A percentile compares a stretch with the other conserved stretches of the same genome.
Conservation (phyloP, 2,888 invertebrate genomes). For the Leucoma salicis region DNA sequence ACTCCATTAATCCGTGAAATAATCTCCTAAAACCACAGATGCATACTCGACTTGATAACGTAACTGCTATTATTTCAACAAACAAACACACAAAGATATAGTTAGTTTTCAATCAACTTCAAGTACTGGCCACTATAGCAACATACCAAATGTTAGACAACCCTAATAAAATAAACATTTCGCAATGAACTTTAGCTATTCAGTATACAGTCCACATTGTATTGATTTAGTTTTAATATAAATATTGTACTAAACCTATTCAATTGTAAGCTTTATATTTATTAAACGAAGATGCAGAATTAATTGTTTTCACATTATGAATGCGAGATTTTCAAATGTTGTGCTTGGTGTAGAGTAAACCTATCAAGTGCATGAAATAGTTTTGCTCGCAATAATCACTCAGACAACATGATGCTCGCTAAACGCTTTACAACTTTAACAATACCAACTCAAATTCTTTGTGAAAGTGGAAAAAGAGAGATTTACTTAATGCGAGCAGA, state of each 20-base stretch:
- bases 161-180: neutral
- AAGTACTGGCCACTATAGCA: slow-evolving; percentile 44
- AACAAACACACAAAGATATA: slow-evolving; percentile 67
- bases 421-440: too few species aligned
- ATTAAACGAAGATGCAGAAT: slow-evolving; percentile 6
- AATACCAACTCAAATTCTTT: too few species aligned
- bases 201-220: slow-evolving; percentile 10
- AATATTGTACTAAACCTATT: neutral
- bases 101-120: slow-evolving; percentile 75
- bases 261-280: neutral
- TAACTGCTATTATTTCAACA: slow-evolving; percentile 65
- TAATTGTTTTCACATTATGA: neutral
- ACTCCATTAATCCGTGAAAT: slow-evolving; percentile 10
- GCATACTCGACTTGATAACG: slow-evolving; percentile 59
- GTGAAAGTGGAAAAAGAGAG: too few species aligned
- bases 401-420: neutral
- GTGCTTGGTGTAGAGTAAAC: slow-evolving; percentile 44
- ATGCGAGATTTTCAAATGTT: slow-evolving; percentile 37
- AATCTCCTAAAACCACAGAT: slow-evolving; percentile 50
- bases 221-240: neutral
- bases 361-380: slow-evolving; percentile 38
- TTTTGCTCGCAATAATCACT: slow-evolving; percentile 27
- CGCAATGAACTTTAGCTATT: neutral
- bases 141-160: slow-evolving; percentile 64
- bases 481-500: too few species aligned